phyloP scores from a whole-genome alignment of 2,888 invertebrate genomes.

The Panorpa germanica region DNA sequence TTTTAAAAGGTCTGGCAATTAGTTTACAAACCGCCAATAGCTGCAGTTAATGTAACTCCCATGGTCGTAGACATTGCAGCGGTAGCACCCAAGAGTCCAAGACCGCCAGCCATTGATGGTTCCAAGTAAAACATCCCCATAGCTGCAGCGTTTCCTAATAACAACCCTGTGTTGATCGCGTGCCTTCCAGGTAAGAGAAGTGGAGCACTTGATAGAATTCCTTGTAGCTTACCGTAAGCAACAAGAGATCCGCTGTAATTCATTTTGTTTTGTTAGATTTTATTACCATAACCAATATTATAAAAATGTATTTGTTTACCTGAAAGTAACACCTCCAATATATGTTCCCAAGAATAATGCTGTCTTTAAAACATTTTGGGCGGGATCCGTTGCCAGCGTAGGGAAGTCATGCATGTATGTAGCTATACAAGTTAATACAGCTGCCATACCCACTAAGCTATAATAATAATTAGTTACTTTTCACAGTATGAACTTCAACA shows the following conservation, averaged over 20 bases:
- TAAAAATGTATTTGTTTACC: constrained; percentile 24
- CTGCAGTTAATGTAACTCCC: constrained; percentile 74
- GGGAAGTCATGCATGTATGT: constrained; percentile 73
- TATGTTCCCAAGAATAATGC: constrained; percentile 74
- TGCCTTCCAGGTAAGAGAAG: constrained; percentile 68
- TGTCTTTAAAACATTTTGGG: constrained; percentile 62
- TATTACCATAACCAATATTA: not conserved
- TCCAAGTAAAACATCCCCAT: constrained; percentile 31
- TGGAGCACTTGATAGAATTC: constrained; percentile 60
- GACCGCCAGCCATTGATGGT: constrained; percentile 42
- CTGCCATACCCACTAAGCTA: constrained; percentile 74
- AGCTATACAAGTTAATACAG: constrained; percentile 68
- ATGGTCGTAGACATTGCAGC: constrained; percentile 59
- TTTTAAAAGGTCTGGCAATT: not conserved
- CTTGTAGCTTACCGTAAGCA: constrained; percentile 81
- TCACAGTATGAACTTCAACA: constrained; percentile 1
- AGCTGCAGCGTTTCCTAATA: constrained; percentile 45
- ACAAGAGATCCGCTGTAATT: constrained; percentile 58
- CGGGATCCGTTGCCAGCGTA: constrained; percentile 62
- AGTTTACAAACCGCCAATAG: constrained; percentile 61
- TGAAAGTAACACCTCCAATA: constrained; percentile 81
- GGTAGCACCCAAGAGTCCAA: constrained; percentile 55
- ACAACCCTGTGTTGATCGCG: constrained; percentile 46
- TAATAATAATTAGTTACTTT: constrained; percentile 12
- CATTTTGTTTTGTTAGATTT: constrained; percentile 4